Evolutionary conservation across 1,140 invertebrate species (phyloP), one percentile per base, ranked within the genome.

Genomic region (Sesamia nonagrioides): DNA sequence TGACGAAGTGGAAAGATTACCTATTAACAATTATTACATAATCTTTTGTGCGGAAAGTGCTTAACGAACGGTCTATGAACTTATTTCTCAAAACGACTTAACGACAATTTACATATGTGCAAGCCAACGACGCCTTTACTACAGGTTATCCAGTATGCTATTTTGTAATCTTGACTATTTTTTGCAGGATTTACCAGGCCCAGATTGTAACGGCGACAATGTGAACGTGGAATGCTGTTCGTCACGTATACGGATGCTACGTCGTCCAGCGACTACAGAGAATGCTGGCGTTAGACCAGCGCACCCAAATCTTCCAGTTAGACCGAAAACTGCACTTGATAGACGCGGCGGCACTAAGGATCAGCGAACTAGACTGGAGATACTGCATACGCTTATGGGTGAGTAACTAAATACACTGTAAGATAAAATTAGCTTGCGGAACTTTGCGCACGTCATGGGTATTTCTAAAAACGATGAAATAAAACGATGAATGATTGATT

Each of bases 301-400:
- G 3, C 84, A 79, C 11, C 61, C 77, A 2, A 21, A 78, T 17
- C n/a, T 91, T 13, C 84, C 82, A 0, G 74, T 58, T 17, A 77
- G 92, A 56, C 91, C 91, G 0, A 74, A 56, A 17, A 92, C 91
- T 1, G 92, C 91, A 0, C 54, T 84, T 3, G 85, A 86, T 2
- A 80, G 79, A 4, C 74, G 82, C 5, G 0, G 37, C 17, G 11
- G 11, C 6, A 48, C 45, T n/a, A 81, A 80, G 9, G 82, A 90
- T 5, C 78, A 79, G 1, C 85, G 84, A 0, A 91, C 83, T 1
- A 88, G 87, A 56, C 82, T 94, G 6, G 85, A 94, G 60, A 88
- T 92, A 66, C 72, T 94, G 71, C 91, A 90, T 60, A 93, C 92
- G 0, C 83, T 94, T 1, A 88, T 94, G 88, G 92, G 92, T 94